Evolutionary conservation across 2,888 invertebrate species (phyloP).

Genomic region (Drosophila mayaguana): DNA sequence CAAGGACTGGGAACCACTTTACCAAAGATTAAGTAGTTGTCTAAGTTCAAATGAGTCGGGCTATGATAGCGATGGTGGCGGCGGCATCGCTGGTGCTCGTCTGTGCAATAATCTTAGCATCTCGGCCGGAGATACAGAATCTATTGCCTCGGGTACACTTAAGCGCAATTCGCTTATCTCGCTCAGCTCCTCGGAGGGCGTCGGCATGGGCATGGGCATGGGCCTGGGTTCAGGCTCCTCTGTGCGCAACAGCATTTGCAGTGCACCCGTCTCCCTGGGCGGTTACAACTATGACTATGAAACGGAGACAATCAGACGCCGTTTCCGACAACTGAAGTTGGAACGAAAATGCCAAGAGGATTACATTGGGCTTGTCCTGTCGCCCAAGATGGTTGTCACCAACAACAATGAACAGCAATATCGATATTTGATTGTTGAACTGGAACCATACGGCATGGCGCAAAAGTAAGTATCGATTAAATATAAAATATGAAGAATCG

Average conservation of each 20-base stretch:
- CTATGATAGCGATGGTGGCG: conserved; percentile 92
- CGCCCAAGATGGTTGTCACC: conserved; percentile 87
- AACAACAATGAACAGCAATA: conserved; percentile 87
- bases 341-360: conserved; percentile 89
- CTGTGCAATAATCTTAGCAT: conserved; percentile 83
- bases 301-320: conserved; percentile 87
- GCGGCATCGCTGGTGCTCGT: conserved; percentile 84
- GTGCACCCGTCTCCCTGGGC: conserved; percentile 83
- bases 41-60: conserved; percentile 94
- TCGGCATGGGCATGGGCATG: conserved; percentile 71
- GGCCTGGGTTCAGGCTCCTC: conserved; percentile 38
- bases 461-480: conserved; percentile 84
- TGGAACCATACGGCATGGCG: conserved; percentile 89
- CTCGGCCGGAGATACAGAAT: conserved; percentile 84
- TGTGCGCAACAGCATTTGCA: conserved; percentile 76
- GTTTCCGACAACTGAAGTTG: conserved; percentile 89
- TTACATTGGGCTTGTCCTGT: conserved; percentile 90
- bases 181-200: conserved; percentile 81
- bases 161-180: conserved; percentile 84
- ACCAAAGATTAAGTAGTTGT: conserved; percentile 89
- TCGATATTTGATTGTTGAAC: conserved; percentile 88
- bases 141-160: conserved; percentile 83
- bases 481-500: neutral
- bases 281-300: conserved; percentile 85
- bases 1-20: conserved; percentile 87